Conservation (phyloP, 2,888 invertebrate species). For the Mystacides longicornis region DNA sequence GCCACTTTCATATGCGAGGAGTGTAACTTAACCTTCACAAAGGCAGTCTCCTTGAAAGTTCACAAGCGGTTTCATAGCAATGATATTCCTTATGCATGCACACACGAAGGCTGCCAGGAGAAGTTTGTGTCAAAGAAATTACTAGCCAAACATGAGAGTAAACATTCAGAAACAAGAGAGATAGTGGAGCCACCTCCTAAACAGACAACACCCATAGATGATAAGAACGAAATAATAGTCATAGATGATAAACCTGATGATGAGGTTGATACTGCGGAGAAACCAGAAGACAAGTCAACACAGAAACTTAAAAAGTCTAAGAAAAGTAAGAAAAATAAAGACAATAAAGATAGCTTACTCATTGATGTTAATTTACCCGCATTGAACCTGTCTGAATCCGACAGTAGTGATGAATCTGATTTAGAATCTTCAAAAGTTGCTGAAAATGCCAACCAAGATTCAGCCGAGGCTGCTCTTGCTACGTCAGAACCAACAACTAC, state of each 20-base stretch:
- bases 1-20: constrained; percentile 71
- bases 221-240: constrained; percentile 21
- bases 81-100: constrained; percentile 65
- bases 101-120: constrained; percentile 62
- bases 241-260: constrained; percentile 22
- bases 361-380: constrained; percentile 63
- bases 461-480: neutral
- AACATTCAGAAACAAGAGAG: constrained; percentile 46
- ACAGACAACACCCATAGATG: constrained; percentile 22
- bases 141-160: constrained; percentile 60
- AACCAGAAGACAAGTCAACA: constrained; percentile 21
- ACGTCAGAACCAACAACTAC: constrained; percentile 7
- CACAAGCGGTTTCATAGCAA: constrained; percentile 72
- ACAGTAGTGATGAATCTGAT: constrained; percentile 61
- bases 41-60: constrained; percentile 73
- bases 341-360: constrained; percentile 44
- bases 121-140: constrained; percentile 77
- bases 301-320: constrained; percentile 25
- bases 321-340: constrained; percentile 42
- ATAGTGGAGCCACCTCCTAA: constrained; percentile 19
- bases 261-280: constrained; percentile 21
- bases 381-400: constrained; percentile 77
- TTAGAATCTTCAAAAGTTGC: constrained; percentile 19
- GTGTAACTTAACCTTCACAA: constrained; percentile 66
- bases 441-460: constrained; percentile 4